Conservation (phyloP, 1,140 invertebrate species). For the Drosophila ogumai region DNA sequence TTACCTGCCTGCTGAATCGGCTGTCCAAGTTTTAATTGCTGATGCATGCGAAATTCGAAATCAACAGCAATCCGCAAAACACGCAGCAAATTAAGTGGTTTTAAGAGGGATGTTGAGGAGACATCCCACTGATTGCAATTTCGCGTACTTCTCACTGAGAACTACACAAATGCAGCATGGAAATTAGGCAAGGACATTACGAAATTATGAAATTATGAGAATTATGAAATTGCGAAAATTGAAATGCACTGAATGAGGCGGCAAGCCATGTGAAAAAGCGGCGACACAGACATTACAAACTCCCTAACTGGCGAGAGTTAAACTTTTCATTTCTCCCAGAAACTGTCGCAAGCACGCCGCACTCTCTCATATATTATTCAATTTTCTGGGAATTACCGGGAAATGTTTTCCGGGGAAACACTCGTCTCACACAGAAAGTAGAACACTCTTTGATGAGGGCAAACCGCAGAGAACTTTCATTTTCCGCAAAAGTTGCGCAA, state of each 20-base stretch:
- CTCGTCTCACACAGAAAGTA: slow-evolving; percentile 5
- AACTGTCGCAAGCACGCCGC: not conserved
- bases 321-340: slow-evolving; percentile 13
- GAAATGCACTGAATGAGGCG: slow-evolving; percentile 24
- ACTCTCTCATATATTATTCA: slow-evolving; percentile 32
- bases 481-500: slow-evolving; percentile 13
- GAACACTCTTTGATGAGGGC: slow-evolving; percentile 14
- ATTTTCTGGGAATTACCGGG: slow-evolving; percentile 12
- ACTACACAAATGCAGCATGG: slow-evolving; percentile 1
- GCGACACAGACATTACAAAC: slow-evolving; percentile 2
- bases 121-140: slow-evolving; percentile 15
- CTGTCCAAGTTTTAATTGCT: slow-evolving; percentile 78
- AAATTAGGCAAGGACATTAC: slow-evolving; percentile 68
- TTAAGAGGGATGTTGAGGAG: not conserved
- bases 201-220: slow-evolving; percentile 77
- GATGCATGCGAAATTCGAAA: slow-evolving; percentile 60
- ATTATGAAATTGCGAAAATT: slow-evolving; percentile 54
- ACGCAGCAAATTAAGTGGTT: slow-evolving; percentile 31
- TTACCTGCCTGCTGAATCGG: slow-evolving; percentile 64
- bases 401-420: slow-evolving; percentile 7
- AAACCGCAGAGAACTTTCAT: slow-evolving; percentile 23
- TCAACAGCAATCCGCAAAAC: slow-evolving; percentile 34
- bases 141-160: slow-evolving; percentile 13
- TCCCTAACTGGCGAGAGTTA: slow-evolving; percentile 6
- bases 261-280: slow-evolving; percentile 32